A percentile compares a stretch with the other conserved stretches of the same genome.
These are phyloP conservation scores for Calameuta filiformis DNA, from an alignment of 2,888 invertebrate species.

Conservation along the genomic window DNA sequence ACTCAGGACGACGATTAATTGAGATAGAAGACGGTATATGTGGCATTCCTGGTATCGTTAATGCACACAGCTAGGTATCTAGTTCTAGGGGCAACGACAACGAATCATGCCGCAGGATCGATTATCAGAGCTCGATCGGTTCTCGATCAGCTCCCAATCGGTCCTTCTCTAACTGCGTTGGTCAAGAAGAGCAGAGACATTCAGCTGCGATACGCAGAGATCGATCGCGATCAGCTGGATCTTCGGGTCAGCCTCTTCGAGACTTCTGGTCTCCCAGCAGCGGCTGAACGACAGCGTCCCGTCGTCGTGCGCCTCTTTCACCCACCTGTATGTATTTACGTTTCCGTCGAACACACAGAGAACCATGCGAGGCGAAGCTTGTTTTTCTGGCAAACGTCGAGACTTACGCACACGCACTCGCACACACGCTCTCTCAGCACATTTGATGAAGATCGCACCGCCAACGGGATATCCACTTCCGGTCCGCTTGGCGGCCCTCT, in stretches of 20 bases:
- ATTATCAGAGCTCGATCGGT: slow-evolving; percentile 14
- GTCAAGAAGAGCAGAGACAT: background rate
- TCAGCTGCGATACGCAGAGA: background rate
- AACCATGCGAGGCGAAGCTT: slow-evolving; percentile 66
- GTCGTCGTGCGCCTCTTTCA: background rate
- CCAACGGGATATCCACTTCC: background rate
- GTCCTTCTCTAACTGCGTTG: background rate
- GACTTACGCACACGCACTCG: slow-evolving; percentile 55
- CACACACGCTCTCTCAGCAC: slow-evolving; percentile 40
- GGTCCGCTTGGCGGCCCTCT: background rate
- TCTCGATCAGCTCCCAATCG: background rate
- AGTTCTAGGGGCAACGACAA: slow-evolving; percentile 64
- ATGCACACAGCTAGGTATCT: slow-evolving; percentile 63
- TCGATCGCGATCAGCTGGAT: background rate
- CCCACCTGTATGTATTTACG: background rate
- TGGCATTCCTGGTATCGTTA: slow-evolving; percentile 64
- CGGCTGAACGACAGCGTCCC: background rate
- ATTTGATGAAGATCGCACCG: background rate
- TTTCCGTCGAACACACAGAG: slow-evolving; percentile 59
- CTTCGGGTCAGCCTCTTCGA: too few species aligned
- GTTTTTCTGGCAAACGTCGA: slow-evolving; percentile 62
- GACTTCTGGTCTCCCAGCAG: background rate
- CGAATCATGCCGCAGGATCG: slow-evolving; percentile 64
- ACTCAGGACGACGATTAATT: slow-evolving; percentile 28
- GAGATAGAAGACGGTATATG: slow-evolving; percentile 40